Base-by-base conservation (phyloP, 2,888 invertebrate species). In the Hirtodrosophila confusa region DNA sequence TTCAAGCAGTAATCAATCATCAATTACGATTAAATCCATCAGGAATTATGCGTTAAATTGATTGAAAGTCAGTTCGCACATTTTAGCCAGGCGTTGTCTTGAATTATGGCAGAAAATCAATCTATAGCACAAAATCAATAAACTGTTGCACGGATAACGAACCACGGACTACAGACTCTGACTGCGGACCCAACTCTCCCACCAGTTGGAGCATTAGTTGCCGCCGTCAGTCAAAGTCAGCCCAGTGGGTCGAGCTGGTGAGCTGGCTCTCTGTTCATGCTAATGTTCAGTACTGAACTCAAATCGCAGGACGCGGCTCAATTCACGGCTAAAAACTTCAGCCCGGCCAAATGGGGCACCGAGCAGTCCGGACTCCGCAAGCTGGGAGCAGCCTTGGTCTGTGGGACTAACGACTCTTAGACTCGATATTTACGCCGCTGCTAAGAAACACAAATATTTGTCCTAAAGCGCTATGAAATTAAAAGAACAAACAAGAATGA, bases 21-120 rank as follows among this genome's bases (percentile, higher is more conserved):
- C 89, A 90, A 90, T 90, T 90, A 90, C 89, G 82, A 78, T 89
- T 86, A 89, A 86, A 84, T 88, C 89, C 83, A 80, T 89, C 87
- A 90, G 89, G 88, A 90, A 89, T 89, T 90, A 89, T 90, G 89
- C 88, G 89, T 88, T 90, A 89, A 89, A 90, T 89, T 90, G 89
- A 90, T 89, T 88, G 88, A 89, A 89, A 79, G 82, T 75, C 86
- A 82, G 82, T 80, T 87, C 77, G 77, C 86, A 80, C 84, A 75
- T 78, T 78, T 68, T 61, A 68, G 74, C 54, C 44, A 54, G 49
- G 57, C 64, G 54, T 61, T 44, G 58, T 54, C 39, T 31, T 74
- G 72, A 87, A 75, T 88, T 77, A 88, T 84, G 84, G 75, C 75
- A 77, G 54, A 70, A 83, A 88, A 83, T 83, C 82, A 83, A 87